These are phyloP conservation scores for Diarsia rubi DNA, from an alignment of 2,888 invertebrate genomes.

Conservation along the genomic window DNA sequence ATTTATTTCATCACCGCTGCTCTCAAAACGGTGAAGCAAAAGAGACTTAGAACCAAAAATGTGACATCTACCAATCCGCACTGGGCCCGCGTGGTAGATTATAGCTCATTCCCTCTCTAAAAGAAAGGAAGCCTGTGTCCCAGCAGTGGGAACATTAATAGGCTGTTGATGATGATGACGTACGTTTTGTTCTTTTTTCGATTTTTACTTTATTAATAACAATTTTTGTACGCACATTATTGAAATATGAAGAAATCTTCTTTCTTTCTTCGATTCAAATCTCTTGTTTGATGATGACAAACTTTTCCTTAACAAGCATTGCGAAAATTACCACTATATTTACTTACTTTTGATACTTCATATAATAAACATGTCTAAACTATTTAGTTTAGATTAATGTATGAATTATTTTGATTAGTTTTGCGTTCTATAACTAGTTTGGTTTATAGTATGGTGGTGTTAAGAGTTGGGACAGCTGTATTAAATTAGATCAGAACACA, in stretches of 20 bases:
- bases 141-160: too few relatives aligned
- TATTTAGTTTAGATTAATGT: constrained; percentile 40
- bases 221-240: background rate
- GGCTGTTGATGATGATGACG: too few relatives aligned
- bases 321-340: constrained; percentile 4
- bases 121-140: too few relatives aligned
- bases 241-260: background rate
- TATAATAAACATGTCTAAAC: constrained; percentile 22
- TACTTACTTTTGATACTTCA: constrained; percentile 10
- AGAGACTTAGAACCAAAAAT: too few relatives aligned
- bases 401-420: constrained; percentile 55
- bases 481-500: constrained; percentile 30
- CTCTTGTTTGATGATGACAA: background rate
- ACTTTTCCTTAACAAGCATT: background rate
- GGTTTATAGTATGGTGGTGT: constrained; percentile 28
- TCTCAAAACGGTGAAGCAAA: too few relatives aligned
- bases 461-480: constrained; percentile 40
- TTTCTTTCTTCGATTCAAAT: background rate
- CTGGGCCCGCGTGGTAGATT: too few relatives aligned
- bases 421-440: constrained; percentile 31
- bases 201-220: background rate
- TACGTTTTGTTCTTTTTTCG: background rate
- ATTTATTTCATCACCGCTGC: too few relatives aligned
- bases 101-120: too few relatives aligned
- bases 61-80: too few relatives aligned